Conservation (phyloP, 1,140 invertebrate species). For the Tetragonula clypearis region DNA sequence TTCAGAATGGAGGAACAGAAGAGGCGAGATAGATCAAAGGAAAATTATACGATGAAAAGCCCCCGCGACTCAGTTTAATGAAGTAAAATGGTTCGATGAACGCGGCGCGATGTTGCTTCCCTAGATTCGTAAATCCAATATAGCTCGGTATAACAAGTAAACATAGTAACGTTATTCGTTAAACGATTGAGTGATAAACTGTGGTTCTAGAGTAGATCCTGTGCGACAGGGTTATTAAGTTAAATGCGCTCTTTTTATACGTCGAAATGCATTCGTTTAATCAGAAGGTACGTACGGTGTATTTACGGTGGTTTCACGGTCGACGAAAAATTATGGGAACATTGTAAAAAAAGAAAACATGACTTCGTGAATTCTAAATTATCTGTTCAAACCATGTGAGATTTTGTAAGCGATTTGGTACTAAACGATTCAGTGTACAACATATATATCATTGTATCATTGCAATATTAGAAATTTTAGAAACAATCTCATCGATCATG, state of each 20-base stretch:
- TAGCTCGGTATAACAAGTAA: not conserved
- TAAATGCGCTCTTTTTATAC: not conserved
- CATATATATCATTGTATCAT: not conserved
- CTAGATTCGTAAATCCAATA: not conserved
- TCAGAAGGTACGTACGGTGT: too few species aligned
- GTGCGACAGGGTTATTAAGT: not conserved
- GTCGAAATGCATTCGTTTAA: not conserved
- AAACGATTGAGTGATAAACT: constrained; percentile 2
- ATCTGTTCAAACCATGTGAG: not conserved
- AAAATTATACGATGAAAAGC: constrained; percentile 25
- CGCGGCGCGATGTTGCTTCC: not conserved
- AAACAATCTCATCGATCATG: too few species aligned
- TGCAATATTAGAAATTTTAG: too few species aligned
- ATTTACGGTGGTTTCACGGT: not conserved
- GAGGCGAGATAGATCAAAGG: constrained; percentile 16
- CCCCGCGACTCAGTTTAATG: not conserved
- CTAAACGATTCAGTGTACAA: not conserved
- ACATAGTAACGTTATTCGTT: not conserved
- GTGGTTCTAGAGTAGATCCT: not conserved
- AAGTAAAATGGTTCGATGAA: not conserved
- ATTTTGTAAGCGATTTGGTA: not conserved
- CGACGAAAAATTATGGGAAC: not conserved
- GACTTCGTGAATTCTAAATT: not conserved
- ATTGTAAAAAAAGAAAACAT: not conserved
- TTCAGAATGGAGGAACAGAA: not conserved